Conservation (phyloP, 2,113 vertebrate species). For the Rhea pennata region DNA sequence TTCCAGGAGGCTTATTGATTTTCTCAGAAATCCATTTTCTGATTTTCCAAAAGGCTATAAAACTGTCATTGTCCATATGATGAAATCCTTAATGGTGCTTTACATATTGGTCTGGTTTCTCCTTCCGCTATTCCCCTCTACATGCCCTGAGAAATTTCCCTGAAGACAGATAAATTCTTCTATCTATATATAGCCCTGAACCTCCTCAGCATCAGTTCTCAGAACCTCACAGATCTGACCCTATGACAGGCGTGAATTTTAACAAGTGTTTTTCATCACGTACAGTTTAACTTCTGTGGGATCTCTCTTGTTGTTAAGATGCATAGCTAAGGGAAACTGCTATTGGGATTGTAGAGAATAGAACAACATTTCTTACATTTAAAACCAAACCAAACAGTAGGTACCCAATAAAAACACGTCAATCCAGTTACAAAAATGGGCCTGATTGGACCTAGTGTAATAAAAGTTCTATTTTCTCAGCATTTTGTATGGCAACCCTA, state of each 20-base stretch:
- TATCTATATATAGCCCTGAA: neutral
- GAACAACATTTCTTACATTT: neutral
- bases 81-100: neutral
- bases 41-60: constrained; percentile 52
- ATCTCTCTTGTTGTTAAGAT: neutral
- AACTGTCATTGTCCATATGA: constrained; percentile 34
- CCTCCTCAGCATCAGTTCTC: neutral
- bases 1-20: constrained; percentile 43
- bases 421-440: neutral
- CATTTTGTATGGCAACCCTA: neutral
- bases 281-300: neutral
- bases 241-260: neutral
- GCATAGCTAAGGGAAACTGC: neutral
- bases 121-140: neutral
- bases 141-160: neutral
- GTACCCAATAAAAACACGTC: neutral
- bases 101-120: neutral
- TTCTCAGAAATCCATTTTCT: constrained; percentile 46
- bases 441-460: neutral
- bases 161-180: neutral
- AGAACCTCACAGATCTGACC: neutral
- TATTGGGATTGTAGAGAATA: neutral
- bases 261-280: neutral
- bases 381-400: neutral
- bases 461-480: neutral